These are phyloP conservation scores for Chromobotia macracanthus DNA, from an alignment of 2,797 vertebrate genomes.

Conservation along the genomic window DNA sequence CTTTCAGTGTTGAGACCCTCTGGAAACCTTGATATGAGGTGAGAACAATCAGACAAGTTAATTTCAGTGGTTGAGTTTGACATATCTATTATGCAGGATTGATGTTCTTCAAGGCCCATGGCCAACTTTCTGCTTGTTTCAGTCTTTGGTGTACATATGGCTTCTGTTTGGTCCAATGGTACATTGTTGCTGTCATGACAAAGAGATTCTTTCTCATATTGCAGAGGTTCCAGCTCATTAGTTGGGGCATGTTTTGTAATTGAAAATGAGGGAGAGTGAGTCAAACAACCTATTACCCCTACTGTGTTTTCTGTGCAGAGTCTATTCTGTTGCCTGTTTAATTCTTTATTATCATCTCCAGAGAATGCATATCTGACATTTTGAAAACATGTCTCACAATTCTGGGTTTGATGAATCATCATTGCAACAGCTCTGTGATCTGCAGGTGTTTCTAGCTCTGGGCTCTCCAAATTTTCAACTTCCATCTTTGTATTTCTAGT, in stretches of 20 bases:
- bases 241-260: slow-evolving; percentile 10
- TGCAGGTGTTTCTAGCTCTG: slow-evolving; percentile 65
- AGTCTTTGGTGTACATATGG: neutral
- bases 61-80: slow-evolving; percentile 9
- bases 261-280: slow-evolving; percentile 13
- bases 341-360: slow-evolving; percentile 71
- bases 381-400: slow-evolving; percentile 46
- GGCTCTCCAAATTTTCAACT: slow-evolving; percentile 77
- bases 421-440: slow-evolving; percentile 45
- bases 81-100: slow-evolving; percentile 20
- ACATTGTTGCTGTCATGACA: slow-evolving; percentile 39
- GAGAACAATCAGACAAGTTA: slow-evolving; percentile 31
- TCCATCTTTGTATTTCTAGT: slow-evolving; percentile 56
- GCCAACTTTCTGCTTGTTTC: slow-evolving; percentile 16
- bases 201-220: slow-evolving; percentile 26
- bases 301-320: slow-evolving; percentile 11
- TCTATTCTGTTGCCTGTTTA: slow-evolving; percentile 63
- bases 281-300: slow-evolving; percentile 13
- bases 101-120: slow-evolving; percentile 2
- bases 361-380: slow-evolving; percentile 55
- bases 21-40: slow-evolving; percentile 18
- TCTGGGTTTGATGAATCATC: slow-evolving; percentile 20
- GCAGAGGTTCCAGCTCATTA: slow-evolving; percentile 22
- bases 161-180: slow-evolving; percentile 14
- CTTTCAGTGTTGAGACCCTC: slow-evolving; percentile 40